Percentiles rank a stretch among this genome's conserved stretches.
Evolutionary conservation across 2,797 vertebrate genomes (phyloP).

Genomic region (Manis pentadactyla): DNA sequence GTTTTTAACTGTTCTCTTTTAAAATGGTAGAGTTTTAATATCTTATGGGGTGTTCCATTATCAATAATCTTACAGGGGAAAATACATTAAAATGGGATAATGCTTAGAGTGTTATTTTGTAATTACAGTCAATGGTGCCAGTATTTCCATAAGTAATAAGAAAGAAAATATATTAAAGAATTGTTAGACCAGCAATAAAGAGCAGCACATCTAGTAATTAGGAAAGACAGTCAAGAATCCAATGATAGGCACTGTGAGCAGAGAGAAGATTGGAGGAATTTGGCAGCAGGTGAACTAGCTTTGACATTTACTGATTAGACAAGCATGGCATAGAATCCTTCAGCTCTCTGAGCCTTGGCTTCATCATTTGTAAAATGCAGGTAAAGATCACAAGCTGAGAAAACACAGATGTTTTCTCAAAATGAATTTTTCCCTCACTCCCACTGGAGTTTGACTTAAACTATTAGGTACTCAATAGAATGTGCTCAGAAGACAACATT

Average conservation of each 20-base stretch:
- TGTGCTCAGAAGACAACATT: background rate
- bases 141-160: background rate
- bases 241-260: background rate
- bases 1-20: background rate
- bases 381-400: conserved; percentile 58
- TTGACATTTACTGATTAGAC: conserved; percentile 9
- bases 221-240: background rate
- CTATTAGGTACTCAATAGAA: background rate
- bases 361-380: conserved; percentile 42
- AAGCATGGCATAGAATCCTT: background rate
- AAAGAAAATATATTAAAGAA: background rate
- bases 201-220: background rate
- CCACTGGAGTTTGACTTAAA: background rate
- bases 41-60: background rate
- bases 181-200: background rate
- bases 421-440: background rate
- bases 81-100: background rate
- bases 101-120: background rate
- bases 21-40: background rate
- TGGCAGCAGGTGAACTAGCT: background rate
- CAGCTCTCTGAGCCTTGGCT: background rate
- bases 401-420: conserved; percentile 57
- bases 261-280: background rate
- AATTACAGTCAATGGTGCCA: background rate
- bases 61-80: background rate